These are phyloP conservation scores for Pseudomyrmex dendroicus DNA, from an alignment of 1,140 invertebrate genomes.

Conservation along the genomic window DNA sequence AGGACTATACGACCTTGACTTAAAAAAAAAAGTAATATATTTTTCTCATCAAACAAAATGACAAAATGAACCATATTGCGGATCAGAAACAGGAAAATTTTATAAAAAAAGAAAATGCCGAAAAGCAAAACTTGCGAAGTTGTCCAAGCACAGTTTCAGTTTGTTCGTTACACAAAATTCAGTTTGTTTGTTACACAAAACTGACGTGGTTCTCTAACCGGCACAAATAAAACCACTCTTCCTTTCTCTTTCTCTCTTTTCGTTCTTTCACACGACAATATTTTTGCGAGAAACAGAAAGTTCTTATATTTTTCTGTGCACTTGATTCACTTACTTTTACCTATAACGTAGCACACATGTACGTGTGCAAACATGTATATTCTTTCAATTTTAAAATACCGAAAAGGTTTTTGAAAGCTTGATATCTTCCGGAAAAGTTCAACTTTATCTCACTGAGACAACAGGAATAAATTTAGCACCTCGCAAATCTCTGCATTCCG, in stretches of 20 bases:
- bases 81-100: not conserved
- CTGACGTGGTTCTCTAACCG: conserved; percentile 9
- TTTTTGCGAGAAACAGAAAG: conserved; percentile 25
- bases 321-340: conserved; percentile 25
- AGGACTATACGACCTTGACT: not conserved
- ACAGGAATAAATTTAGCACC: conserved; percentile 55
- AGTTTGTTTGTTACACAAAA: conserved; percentile 54
- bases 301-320: conserved; percentile 8
- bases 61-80: conserved; percentile 5
- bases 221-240: conserved; percentile 16
- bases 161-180: conserved; percentile 51
- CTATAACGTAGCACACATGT: not conserved
- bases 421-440: conserved; percentile 27
- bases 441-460: conserved; percentile 52
- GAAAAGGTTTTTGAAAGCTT: not conserved
- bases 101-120: conserved; percentile 31
- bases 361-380: not conserved
- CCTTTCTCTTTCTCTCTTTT: no score
- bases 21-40: not conserved
- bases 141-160: conserved; percentile 26
- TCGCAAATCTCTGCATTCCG: conserved; percentile 26
- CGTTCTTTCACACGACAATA: conserved; percentile 24
- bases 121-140: conserved; percentile 31
- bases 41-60: conserved; percentile 12
- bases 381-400: not conserved